phyloP scores from a whole-genome alignment of 1,140 invertebrate genomes.

The Zaprionus taronus region DNA sequence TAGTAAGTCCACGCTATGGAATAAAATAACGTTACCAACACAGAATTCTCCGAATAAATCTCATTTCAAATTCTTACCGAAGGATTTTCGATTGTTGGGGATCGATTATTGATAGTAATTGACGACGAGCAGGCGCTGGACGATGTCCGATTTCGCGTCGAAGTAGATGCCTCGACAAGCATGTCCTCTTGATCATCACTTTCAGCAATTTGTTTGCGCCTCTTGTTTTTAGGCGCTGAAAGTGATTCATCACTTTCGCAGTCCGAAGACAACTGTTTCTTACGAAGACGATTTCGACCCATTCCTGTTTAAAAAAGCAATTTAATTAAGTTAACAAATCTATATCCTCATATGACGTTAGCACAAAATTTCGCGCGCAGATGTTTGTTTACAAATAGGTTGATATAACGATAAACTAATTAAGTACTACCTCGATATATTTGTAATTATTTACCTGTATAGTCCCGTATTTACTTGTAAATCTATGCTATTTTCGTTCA shows the following conservation, averaged over 20 bases:
- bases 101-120: neutral
- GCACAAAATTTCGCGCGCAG: neutral
- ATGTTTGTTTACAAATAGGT: neutral
- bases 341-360: neutral
- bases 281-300: conserved; percentile 15
- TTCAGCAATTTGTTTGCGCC: neutral
- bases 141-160: neutral
- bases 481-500: neutral
- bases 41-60: neutral
- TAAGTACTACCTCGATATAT: neutral
- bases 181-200: neutral
- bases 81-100: neutral
- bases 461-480: neutral
- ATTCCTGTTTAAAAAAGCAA: conserved; percentile 8
- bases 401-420: neutral
- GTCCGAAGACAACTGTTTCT: conserved; percentile 14
- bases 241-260: conserved; percentile 9
- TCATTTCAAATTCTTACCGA: conserved; percentile 15
- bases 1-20: conserved; percentile 10
- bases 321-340: neutral
- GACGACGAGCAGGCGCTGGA: neutral
- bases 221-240: conserved; percentile 12
- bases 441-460: neutral
- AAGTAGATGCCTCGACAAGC: conserved; percentile 14
- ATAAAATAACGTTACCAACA: neutral